Base-by-base conservation (phyloP, 2,888 invertebrate genomes). In the Aspidapion aeneum region DNA sequence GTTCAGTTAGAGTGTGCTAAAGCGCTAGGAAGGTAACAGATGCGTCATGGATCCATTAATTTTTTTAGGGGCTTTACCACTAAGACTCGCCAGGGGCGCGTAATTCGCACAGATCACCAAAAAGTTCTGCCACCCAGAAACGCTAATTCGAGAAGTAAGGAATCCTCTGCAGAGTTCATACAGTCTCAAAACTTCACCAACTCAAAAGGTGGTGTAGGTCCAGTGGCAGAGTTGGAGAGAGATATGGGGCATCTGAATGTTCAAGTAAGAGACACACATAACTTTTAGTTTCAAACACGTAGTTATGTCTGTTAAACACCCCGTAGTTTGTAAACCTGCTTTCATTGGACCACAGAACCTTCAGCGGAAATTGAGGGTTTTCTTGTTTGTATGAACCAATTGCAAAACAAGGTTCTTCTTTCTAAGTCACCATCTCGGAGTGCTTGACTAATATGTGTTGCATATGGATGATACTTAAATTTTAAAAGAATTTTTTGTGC, bases 171-270 rank as follows among this genome's bases (percentile, higher is more conserved):
- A 18, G 73, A 76, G 66, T 73, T 68, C 60, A 74, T 74, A 57
- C 73, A 76, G 57, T 68, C 72, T 0, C 77, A 78, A 58, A 78
- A 76, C 75, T 71, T 80, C 76, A 68, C 79, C 75, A 72, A 79
- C 75, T 77, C 80, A 77, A 79, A 62, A 78, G 80, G 66, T 19
- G 58, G 80, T 54, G 2, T 22, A 12, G 54, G 55, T 17, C 61
- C 58, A 50, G 82, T 71, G 76, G 71, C 73, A 5, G 75, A 76
- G 7, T 35, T 79, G 18, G 79, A 78, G 57, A 74, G 71, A 58
- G 77, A 78, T 54, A 74, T 79, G 72, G 68, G 70, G 18, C 74
- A 76, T 61, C 66, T 79, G 70, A 75, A 69, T 61, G 69, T 77
- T 21, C 75, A 77, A 60, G 75, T 75, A 20, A 9, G 52, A 12